Percentiles rank a stretch among this genome's conserved stretches.
Conservation (phyloP, 2,888 invertebrate genomes). For the Hydropsyche betteni region DNA sequence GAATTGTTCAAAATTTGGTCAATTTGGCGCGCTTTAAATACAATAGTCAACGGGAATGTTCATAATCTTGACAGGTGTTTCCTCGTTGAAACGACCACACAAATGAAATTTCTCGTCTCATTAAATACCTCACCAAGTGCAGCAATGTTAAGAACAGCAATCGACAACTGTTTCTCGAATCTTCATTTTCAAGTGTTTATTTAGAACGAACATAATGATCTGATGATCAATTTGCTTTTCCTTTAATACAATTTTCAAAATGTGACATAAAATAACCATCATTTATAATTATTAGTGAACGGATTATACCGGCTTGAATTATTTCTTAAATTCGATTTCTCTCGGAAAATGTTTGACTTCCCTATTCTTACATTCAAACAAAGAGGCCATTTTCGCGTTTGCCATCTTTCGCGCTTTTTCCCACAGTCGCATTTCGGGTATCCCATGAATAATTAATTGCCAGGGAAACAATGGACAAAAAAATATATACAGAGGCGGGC, state of each 20-base stretch:
- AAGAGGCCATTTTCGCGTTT: conserved; percentile 29
- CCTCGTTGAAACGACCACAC: conserved; percentile 20
- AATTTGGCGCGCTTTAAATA: conserved; percentile 28
- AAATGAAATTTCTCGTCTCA: conserved; percentile 30
- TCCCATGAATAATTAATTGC: conserved; percentile 45
- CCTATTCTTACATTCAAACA: not conserved
- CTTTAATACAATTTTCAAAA: too few relatives aligned
- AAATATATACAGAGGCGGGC: conserved; percentile 15
- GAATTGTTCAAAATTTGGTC: conserved; percentile 15
- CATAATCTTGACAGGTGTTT: conserved; percentile 31
- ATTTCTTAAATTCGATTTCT: not conserved
- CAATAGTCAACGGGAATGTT: conserved; percentile 32
- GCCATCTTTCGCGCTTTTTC: conserved; percentile 15
- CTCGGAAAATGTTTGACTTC: not conserved
- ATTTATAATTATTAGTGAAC: too few relatives aligned
- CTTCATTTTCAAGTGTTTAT: not conserved
- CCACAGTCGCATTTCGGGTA: conserved; percentile 41
- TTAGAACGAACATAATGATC: not conserved
- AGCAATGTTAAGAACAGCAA: not conserved
- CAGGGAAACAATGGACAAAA: conserved; percentile 36
- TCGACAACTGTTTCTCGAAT: conserved; percentile 10
- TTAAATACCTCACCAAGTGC: conserved; percentile 20
- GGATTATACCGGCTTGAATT: too few relatives aligned
- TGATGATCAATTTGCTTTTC: not conserved
- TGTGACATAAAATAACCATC: too few relatives aligned